Conservation (phyloP, 2,113 vertebrate genomes). For the Fregetta grallaria region DNA sequence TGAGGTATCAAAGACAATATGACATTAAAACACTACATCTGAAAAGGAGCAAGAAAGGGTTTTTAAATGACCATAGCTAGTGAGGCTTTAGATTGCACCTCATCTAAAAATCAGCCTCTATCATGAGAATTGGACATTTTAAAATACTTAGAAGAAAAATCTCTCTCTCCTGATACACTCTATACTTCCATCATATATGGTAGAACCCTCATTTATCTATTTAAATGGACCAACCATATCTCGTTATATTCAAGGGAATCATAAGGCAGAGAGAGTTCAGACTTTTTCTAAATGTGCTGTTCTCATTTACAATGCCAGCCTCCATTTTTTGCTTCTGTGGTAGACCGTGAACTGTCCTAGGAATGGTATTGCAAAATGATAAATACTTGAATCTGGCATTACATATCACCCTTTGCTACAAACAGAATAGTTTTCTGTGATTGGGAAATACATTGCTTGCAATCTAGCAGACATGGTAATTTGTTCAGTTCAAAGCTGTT, state of each 20-base stretch:
- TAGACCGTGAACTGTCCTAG: background rate
- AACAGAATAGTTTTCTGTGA: background rate
- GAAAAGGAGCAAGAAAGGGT: background rate
- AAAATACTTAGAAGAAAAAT: background rate
- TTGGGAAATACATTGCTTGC: background rate
- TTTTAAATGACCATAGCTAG: background rate
- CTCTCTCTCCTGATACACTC: background rate
- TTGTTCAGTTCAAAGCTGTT: background rate
- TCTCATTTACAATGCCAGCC: background rate
- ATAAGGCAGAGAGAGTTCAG: background rate
- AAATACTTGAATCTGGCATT: background rate
- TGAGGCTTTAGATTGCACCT: background rate
- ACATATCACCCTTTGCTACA: background rate
- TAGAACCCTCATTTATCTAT: background rate
- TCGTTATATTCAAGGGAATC: background rate
- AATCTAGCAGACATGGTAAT: background rate
- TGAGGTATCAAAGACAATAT: background rate
- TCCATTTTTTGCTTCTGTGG: background rate
- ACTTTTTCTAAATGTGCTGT: background rate
- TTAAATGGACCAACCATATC: background rate
- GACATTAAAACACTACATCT: background rate
- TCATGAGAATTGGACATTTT: background rate
- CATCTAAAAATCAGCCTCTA: background rate
- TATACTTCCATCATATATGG: background rate
- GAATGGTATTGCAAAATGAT: conserved; percentile 12